Conservation (phyloP, 1,140 invertebrate genomes). For the Helicoverpa armigera region DNA sequence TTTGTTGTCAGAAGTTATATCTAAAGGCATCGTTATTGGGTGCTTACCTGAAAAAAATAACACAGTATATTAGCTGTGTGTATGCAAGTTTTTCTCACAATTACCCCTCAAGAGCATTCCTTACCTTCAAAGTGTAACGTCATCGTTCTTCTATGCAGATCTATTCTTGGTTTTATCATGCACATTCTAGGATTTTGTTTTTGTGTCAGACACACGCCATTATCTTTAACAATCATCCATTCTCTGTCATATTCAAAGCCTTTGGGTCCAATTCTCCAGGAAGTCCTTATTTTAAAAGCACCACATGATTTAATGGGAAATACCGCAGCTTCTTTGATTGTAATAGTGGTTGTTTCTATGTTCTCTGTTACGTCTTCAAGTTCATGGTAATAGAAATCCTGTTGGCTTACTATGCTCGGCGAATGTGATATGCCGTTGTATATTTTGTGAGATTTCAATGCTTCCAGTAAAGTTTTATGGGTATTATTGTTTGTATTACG, state of each 20-base stretch:
- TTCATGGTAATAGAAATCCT: constrained; percentile 45
- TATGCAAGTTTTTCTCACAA: not conserved
- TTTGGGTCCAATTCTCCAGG: constrained; percentile 91
- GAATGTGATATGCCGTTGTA: constrained; percentile 51
- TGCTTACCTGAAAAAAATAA: constrained; percentile 84
- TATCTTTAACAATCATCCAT: constrained; percentile 95
- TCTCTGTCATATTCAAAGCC: constrained; percentile 96
- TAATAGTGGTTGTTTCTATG: constrained; percentile 58
- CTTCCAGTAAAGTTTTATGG: not conserved
- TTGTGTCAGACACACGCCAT: constrained; percentile 94
- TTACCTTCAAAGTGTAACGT: constrained; percentile 90
- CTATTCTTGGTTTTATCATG: constrained; percentile 92
- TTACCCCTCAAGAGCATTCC: constrained; percentile 8
- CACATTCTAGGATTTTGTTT: constrained; percentile 94
- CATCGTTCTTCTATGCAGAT: constrained; percentile 88
- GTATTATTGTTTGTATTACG: constrained; percentile 56
- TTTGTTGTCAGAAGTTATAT: constrained; percentile 56
- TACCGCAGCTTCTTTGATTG: constrained; percentile 90
- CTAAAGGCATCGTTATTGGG: constrained; percentile 83
- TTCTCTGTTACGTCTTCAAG: constrained; percentile 21
- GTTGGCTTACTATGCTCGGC: constrained; percentile 46
- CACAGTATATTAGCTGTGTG: constrained; percentile 10
- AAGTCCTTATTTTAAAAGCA: constrained; percentile 89
- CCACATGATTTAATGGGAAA: constrained; percentile 98
- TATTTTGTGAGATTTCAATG: constrained; percentile 55